Evolutionary conservation across 2,113 vertebrate genomes (phyloP).

Genomic region (Callipepla squamata): DNA sequence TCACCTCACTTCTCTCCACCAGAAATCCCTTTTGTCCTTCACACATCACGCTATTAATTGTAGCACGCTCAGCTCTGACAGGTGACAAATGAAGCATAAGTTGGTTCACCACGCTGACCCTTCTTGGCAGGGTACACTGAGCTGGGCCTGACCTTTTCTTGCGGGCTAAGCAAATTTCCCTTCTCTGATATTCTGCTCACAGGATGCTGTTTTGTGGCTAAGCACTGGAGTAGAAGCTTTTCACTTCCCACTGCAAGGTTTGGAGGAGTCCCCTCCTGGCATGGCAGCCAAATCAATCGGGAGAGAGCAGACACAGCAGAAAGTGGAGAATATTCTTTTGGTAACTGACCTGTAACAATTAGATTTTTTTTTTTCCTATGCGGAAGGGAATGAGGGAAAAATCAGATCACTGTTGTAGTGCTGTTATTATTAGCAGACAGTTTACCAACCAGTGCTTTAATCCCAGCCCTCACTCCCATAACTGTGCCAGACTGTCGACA

Average conservation of each 20-base stretch:
- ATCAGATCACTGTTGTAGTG: not conserved
- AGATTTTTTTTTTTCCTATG: not conserved
- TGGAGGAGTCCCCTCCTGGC: not conserved
- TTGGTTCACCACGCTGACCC: conserved; percentile 42
- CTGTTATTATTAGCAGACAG: not conserved
- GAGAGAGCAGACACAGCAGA: not conserved
- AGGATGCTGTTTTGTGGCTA: not conserved
- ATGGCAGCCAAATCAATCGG: not conserved
- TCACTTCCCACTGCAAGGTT: not conserved
- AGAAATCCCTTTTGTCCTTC: conserved; percentile 44
- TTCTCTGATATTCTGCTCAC: conserved; percentile 24
- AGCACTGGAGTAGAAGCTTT: not conserved
- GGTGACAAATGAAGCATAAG: conserved; percentile 47
- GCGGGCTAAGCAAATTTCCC: conserved; percentile 40
- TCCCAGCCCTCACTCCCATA: not conserved
- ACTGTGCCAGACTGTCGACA: not conserved
- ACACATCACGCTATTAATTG: not conserved
- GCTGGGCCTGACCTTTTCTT: conserved; percentile 31
- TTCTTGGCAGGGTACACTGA: conserved; percentile 9
- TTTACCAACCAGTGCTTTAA: not conserved
- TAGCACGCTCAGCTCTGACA: not conserved
- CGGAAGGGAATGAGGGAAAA: not conserved
- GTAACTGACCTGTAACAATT: not conserved
- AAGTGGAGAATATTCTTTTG: not conserved
- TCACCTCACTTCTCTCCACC: not conserved